Evolutionary conservation across 1,140 invertebrate species (phyloP), one percentile per base, ranked within the genome.

Genomic region (Brachionus angularis): DNA sequence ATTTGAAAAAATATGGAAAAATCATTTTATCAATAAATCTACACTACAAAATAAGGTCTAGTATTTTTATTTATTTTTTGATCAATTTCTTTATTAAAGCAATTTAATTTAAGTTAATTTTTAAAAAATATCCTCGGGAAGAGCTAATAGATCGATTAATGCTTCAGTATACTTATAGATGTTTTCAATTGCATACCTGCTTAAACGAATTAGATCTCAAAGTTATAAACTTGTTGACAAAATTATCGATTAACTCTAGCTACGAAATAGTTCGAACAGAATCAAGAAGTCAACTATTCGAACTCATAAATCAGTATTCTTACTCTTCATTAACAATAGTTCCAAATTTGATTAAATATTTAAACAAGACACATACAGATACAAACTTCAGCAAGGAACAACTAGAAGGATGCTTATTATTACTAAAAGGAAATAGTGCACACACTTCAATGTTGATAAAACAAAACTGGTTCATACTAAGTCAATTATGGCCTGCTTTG

Each of bases 391-490:
- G 4, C 21, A 87, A 88, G 77, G 87, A 91, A 75, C 83, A 86
- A 49, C 88, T 89, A 72, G 91, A 91, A 83, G 85, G 84, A 76
- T 75, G 73, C 73, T 78, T 95, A 18, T 89, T 89, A 79, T 83
- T 92, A 25, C 79, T 95, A 21, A 77, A 88, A 14, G 87, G 87
- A 3, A 85, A 85, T 0, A 86, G 86, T 75, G 3, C 34, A 12
- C 79, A 79, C 27, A 81, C 81, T 0, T 86, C 86, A 1, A 78
- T 91, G 8, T 78, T 88, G 1, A 84, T 86, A 5, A 86, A 87
- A 75, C 86, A 87, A 69, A 86, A 91, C 78, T 95, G 91, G 90
- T 82, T 86, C 1, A 82, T 87, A 2, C 81, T 92, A 2, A 49
- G 50, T 8, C 50, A 75, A 34, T 25, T 80, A 5, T 93, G 91